Evolutionary conservation across 2,113 vertebrate genomes (phyloP), one percentile per base, ranked within the genome.

Genomic region (Seriola quinqueradiata): DNA sequence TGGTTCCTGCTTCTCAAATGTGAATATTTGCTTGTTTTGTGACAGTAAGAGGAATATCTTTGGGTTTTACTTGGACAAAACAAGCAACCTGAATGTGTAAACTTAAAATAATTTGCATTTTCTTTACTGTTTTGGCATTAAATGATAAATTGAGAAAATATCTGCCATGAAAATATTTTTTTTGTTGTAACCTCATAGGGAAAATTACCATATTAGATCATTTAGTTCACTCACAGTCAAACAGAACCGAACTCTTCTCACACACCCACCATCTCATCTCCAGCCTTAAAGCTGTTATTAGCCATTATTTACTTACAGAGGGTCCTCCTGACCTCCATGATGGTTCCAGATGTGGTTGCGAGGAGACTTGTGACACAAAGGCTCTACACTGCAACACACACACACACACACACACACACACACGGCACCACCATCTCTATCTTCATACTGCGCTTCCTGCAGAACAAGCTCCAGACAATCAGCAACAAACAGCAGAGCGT

Each of bases 401-500:
- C 50, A 55, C 17, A 36, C 65, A 25, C 32, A 5, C 54, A 36
- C 32, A 28, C 21, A 32, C n/a, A 63, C 57, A 59, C 12, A 11
- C 10, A 42, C 40, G 8, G 8, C 40, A 42, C 9, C 40, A 4
- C 61, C 58, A 6, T 32, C 28, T 19, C 25, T 34, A 16, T 75
- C 57, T 68, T 50, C 7, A 40, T 5, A 3, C 16, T 13, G 42
- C 42, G 1, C 59, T 16, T 65, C 60, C 61, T 81, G 57, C 55
- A 74, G 65, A 72, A 75, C 25, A 55, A 77, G 58, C 89, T 82
- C 71, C 78, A 86, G 90, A 91, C 92, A 89, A 90, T 92, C 90
- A 54, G 5, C 59, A 25, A 9, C 36, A 65, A n/a, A 54, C 46
- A 32, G 64, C 65, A 58, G 65, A 77, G 48, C 17, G 7, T 4